A percentile compares a stretch with the other conserved stretches of the same genome.
phyloP scores from a whole-genome alignment of 2,797 vertebrate species.

The Neosilurus hyrtlii region DNA sequence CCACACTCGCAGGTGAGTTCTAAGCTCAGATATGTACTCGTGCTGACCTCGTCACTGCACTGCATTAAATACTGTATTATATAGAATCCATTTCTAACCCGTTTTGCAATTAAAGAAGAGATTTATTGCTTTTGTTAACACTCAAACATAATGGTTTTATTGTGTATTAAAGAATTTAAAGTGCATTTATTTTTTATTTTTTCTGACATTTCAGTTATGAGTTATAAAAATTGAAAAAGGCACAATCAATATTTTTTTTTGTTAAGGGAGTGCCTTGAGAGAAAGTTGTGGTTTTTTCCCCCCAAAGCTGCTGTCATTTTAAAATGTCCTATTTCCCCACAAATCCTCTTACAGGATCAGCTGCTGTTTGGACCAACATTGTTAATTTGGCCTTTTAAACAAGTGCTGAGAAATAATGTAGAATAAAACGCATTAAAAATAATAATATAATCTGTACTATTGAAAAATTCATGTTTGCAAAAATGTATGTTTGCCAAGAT shows the following conservation, averaged over 20 bases:
- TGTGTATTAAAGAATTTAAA: conserved; percentile 23
- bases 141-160: conserved; percentile 1
- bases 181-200: conserved; percentile 19
- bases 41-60: conserved; percentile 29
- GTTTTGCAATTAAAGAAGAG: conserved; percentile 18
- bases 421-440: neutral
- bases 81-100: conserved; percentile 15
- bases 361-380: neutral
- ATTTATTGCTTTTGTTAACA: conserved; percentile 10
- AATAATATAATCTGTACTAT: neutral
- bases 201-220: neutral
- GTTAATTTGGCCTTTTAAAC: conserved; percentile 10
- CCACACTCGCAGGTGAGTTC: neutral
- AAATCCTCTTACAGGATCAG: neutral
- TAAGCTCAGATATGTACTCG: conserved; percentile 4
- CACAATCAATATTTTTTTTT: conserved; percentile 39
- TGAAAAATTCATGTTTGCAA: conserved; percentile 11
- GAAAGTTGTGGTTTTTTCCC: neutral
- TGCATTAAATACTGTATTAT: conserved; percentile 39
- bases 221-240: neutral
- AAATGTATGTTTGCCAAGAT: neutral
- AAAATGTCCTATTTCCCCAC: neutral
- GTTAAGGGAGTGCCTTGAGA: conserved; percentile 3
- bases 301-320: conserved; percentile 31
- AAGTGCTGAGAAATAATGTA: conserved; percentile 9